phyloP scores from a whole-genome alignment of 92 coral and sea anemone species.

The Phymanthus crucifer region DNA sequence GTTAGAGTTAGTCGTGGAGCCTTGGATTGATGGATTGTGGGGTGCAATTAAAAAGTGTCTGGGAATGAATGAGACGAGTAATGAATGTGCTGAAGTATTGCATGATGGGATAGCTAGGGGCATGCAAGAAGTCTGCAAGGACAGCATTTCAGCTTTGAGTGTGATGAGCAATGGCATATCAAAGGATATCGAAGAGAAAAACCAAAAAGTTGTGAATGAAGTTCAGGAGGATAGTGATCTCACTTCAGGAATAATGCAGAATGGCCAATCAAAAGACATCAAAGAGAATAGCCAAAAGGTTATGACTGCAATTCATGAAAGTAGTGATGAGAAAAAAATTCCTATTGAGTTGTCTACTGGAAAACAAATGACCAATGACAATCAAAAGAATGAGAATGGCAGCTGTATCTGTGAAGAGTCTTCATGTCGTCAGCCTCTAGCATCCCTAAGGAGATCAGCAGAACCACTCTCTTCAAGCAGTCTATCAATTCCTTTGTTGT shows the following conservation, averaged over 20 bases:
- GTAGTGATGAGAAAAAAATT: neutral
- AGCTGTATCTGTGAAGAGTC: neutral
- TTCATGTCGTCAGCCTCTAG: neutral
- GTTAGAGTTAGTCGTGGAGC: conserved; percentile 89
- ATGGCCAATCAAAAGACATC: neutral
- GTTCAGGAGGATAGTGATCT: neutral
- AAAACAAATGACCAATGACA: neutral
- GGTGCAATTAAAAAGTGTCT: conserved; percentile 57
- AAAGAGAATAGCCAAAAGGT: neutral
- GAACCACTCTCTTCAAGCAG: conserved; percentile 66
- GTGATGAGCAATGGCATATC: neutral
- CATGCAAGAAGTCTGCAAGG: neutral
- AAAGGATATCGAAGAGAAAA: neutral
- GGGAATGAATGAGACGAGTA: conserved; percentile 20
- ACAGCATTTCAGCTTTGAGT: neutral
- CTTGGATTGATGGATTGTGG: conserved; percentile 98
- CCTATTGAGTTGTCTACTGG: neutral
- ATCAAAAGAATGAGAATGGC: neutral
- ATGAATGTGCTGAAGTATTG: neutral
- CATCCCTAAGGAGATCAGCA: conserved; percentile 45
- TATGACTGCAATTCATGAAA: neutral
- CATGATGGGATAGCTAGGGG: neutral
- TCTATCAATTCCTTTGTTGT: conserved; percentile 72
- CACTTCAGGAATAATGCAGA: neutral
- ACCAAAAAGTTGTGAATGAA: neutral